Percentiles rank a stretch among this genome's conserved stretches.
Evolutionary conservation across 2,113 vertebrate species (phyloP).

Genomic region (Elephantulus edwardii): DNA sequence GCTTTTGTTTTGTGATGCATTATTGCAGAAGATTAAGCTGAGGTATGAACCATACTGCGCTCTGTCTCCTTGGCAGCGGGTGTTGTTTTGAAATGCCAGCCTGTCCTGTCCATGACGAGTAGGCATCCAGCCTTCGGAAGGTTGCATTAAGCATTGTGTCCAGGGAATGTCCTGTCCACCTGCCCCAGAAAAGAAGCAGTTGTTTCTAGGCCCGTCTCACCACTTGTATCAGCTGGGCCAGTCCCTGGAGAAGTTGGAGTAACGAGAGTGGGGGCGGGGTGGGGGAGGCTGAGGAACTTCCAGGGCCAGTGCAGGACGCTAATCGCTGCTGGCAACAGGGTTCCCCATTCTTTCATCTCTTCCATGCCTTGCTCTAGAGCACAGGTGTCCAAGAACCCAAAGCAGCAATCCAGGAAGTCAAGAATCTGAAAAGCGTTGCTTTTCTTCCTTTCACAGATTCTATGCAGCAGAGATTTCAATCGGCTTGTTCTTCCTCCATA

Average conservation of each 20-base stretch:
- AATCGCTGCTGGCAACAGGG: neutral
- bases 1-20: conserved; percentile 56
- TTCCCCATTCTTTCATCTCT: neutral
- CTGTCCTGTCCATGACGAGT: neutral
- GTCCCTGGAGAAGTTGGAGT: neutral
- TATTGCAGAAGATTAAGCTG: conserved; percentile 35
- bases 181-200: neutral
- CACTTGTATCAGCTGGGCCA: neutral
- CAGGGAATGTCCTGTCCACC: neutral
- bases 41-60: neutral
- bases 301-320: neutral
- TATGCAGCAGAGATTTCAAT: conserved; percentile 90
- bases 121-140: neutral
- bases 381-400: neutral
- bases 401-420: neutral
- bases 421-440: neutral
- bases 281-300: no score
- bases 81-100: neutral
- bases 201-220: neutral
- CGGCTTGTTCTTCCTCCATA: conserved; percentile 88
- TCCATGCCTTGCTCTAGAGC: neutral
- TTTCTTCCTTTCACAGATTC: conserved; percentile 81
- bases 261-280: fast-evolving
- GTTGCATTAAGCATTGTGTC: neutral
- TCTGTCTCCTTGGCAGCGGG: neutral